Evolutionary conservation across 2,113 vertebrate genomes (phyloP).

Genomic region (Channa maculata): DNA sequence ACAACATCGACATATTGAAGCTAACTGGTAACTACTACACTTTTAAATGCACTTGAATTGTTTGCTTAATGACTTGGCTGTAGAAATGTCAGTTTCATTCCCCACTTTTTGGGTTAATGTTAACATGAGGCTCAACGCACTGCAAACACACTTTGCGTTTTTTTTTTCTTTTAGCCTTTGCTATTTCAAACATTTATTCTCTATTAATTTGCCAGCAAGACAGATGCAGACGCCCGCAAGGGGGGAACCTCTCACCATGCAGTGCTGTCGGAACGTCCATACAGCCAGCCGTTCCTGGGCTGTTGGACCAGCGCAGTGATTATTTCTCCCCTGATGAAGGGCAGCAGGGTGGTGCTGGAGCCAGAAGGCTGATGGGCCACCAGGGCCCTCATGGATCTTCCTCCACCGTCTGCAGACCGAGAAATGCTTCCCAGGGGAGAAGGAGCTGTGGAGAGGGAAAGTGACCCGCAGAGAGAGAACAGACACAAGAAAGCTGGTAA

Average conservation of each 20-base stretch:
- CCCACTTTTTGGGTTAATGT: too few species aligned
- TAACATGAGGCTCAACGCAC: too few species aligned
- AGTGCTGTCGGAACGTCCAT: slow-evolving; percentile 85
- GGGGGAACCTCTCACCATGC: slow-evolving; percentile 61
- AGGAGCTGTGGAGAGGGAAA: slow-evolving; percentile 69
- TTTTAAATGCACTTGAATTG: too few species aligned
- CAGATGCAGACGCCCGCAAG: not conserved
- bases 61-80: too few species aligned
- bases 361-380: slow-evolving; percentile 73
- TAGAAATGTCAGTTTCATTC: too few species aligned
- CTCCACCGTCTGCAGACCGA: slow-evolving; percentile 5
- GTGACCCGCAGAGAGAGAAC: not conserved
- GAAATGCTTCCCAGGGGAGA: slow-evolving; percentile 74
- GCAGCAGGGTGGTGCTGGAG: slow-evolving; percentile 87
- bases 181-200: not conserved
- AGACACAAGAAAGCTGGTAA: not conserved
- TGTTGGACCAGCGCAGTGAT: slow-evolving; percentile 85
- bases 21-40: not conserved
- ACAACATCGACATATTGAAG: too few species aligned
- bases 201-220: not conserved
- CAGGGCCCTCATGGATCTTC: slow-evolving; percentile 63
- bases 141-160: too few species aligned
- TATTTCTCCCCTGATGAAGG: slow-evolving; percentile 84
- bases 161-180: not conserved
- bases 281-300: slow-evolving; percentile 93